These are phyloP conservation scores for Emydura subglobosa DNA, from an alignment of 2,113 vertebrate genomes.

Conservation along the genomic window DNA sequence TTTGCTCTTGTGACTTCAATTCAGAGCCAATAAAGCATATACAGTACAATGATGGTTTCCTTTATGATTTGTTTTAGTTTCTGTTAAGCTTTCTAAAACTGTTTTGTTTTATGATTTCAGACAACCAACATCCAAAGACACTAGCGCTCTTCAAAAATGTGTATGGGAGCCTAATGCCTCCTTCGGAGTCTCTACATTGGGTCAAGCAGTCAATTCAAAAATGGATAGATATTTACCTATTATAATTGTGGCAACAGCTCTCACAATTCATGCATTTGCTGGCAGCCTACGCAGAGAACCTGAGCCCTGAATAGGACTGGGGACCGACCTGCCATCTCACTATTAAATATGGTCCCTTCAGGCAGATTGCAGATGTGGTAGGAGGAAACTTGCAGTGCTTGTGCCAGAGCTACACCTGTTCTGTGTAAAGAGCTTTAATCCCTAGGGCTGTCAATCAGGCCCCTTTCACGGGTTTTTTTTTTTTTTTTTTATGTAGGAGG, in stretches of 20 bases:
- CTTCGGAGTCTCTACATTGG: conserved; percentile 1
- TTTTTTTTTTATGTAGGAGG: not conserved
- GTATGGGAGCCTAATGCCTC: not conserved
- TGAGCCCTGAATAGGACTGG: not conserved
- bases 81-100: not conserved
- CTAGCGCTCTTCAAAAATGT: conserved; percentile 3
- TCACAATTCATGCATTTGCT: conserved; percentile 12
- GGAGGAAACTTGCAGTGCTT: not conserved
- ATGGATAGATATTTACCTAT: not conserved
- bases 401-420: rapidly evolving
- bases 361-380: not conserved
- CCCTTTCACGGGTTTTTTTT: not conserved
- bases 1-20: not conserved
- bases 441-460: not conserved
- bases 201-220: conserved; percentile 14
- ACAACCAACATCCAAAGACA: conserved; percentile 12
- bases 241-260: not conserved
- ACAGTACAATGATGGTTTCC: not conserved
- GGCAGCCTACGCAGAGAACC: not conserved
- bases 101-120: not conserved
- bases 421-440: rapidly evolving
- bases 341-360: not conserved
- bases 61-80: not conserved
- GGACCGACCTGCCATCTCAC: not conserved
- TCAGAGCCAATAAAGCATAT: not conserved